Evolutionary conservation across 2,113 vertebrate genomes (phyloP).

Genomic region (Poeciliopsis occidentalis): DNA sequence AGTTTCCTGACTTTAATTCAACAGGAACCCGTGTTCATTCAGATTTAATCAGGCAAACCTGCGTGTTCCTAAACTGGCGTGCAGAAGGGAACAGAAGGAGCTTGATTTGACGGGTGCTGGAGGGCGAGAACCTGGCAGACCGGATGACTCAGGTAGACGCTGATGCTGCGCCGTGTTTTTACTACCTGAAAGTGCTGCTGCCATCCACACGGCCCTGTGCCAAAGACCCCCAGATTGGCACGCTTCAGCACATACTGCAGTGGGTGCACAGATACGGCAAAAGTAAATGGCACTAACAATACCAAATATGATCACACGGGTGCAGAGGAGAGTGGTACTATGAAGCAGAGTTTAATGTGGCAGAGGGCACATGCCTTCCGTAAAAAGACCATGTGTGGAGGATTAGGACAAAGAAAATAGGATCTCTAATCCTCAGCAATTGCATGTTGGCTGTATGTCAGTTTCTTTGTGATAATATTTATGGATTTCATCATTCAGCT

Average conservation of each 20-base stretch:
- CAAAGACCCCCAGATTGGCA: constrained; percentile 58
- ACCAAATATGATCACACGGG: constrained; percentile 56
- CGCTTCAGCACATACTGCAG: constrained; percentile 45
- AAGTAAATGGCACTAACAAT: constrained; percentile 48
- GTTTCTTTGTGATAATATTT: constrained; percentile 7
- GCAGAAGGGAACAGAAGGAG: constrained; percentile 46
- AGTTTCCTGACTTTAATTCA: not conserved
- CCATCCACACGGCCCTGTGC: constrained; percentile 44
- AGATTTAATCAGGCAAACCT: constrained; percentile 25
- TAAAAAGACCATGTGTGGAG: not conserved
- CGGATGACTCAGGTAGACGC: constrained; percentile 75
- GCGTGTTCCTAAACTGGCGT: constrained; percentile 38
- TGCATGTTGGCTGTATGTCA: constrained; percentile 3
- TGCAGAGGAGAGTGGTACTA: constrained; percentile 48
- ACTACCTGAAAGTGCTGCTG: constrained; percentile 55
- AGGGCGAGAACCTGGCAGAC: constrained; percentile 64
- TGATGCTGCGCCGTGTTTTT: constrained; percentile 69
- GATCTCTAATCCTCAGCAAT: not conserved
- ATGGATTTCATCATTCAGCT: constrained; percentile 20
- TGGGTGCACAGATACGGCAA: constrained; percentile 40
- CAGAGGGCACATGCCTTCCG: not conserved
- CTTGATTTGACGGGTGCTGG: constrained; percentile 55
- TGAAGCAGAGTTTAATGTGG: constrained; percentile 27
- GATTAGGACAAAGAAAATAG: constrained; percentile 3
- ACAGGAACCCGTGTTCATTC: constrained; percentile 31